Evolutionary conservation across 2,888 invertebrate genomes (phyloP).

Genomic region (Pimpla rufipes): DNA sequence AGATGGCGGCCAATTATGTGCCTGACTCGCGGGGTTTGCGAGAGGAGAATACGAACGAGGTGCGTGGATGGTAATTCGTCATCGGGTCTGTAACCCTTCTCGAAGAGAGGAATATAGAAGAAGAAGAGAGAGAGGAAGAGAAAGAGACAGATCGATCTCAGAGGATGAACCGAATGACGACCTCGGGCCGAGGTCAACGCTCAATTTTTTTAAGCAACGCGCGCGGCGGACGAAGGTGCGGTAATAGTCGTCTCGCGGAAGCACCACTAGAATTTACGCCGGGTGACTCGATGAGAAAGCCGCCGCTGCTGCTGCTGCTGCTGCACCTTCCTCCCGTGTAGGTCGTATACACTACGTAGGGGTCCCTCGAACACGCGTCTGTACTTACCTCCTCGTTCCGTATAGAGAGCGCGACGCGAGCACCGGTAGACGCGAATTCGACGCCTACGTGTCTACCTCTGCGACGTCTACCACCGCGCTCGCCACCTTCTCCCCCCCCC

Average conservation of each 20-base stretch:
- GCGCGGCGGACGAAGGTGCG: constrained; percentile 59
- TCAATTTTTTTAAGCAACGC: constrained; percentile 18
- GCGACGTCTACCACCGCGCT: constrained; percentile 43
- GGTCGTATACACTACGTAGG: constrained; percentile 53
- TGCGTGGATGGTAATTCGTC: constrained; percentile 49
- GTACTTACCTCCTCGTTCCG: constrained; percentile 22
- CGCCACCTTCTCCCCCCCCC: constrained; percentile 12
- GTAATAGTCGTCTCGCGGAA: constrained; percentile 49
- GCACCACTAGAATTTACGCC: constrained; percentile 33
- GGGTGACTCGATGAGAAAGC: constrained; percentile 49
- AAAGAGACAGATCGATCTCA: constrained; percentile 39
- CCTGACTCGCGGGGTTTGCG: constrained; percentile 4
- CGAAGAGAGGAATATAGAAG: constrained; percentile 5
- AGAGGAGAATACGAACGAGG: constrained; percentile 21
- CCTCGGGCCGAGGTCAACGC: constrained; percentile 57
- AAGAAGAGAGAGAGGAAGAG: no score
- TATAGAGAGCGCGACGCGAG: neutral
- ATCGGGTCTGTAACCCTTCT: constrained; percentile 30
- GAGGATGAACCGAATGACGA: constrained; percentile 37
- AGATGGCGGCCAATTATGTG: constrained; percentile 54
- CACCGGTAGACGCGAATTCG: constrained; percentile 50
- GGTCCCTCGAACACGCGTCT: constrained; percentile 32
- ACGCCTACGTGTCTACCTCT: constrained; percentile 65
- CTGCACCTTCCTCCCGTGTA: constrained; percentile 65
- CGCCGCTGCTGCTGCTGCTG: constrained; percentile 12